Base-by-base conservation (phyloP, 2,888 invertebrate species). In the Caenorhabditis afra region DNA sequence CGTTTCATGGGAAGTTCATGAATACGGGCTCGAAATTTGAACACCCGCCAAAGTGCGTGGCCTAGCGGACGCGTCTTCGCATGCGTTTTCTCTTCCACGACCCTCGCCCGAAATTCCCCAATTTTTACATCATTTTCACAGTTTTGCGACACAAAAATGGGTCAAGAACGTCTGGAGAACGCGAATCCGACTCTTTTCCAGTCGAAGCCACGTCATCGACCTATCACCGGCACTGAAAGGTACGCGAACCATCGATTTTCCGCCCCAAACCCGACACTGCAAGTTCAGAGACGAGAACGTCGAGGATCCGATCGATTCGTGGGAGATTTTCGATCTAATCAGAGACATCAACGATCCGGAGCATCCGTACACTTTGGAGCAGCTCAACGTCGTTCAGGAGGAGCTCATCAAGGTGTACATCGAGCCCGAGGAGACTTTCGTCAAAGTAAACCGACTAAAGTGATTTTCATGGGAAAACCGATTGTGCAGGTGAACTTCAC, bases 341-440 rank as follows among this genome's bases (percentile, higher is more conserved):
- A 93, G 97, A 45, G 94, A 94, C 87, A 98, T 99, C 16, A 96
- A 95, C 89, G 99, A 99, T 90, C 99, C 99, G 0, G 99, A 99
- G 90, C 98, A 99, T 92, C 99, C 99, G 0, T 91, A 98, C 44
- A 94, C 96, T 0, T 91, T 99, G 35, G 99, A 99, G 90, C 95
- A 99, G 91, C 92, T 99, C 12, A 94, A 95, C 90, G 98, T 99
- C 0, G 94, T 99, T 0, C 95, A 96, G 89, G 94, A 95, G 90
- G 89, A 89, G 44, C 80, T 89, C 49, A 88, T 89, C 61, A 81
- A 66, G n/a, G 88, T 89, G 12, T 58, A 74, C 50, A 71, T 78
- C 20, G 83, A 85, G 18, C 66, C 76, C 1, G 71, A 78, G 22
- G 83, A 83, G 55, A 85, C 83, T 22, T 86, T 80, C 67, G 87